phyloP scores from a whole-genome alignment of 2,797 vertebrate species.

The Peromyscus eremicus region DNA sequence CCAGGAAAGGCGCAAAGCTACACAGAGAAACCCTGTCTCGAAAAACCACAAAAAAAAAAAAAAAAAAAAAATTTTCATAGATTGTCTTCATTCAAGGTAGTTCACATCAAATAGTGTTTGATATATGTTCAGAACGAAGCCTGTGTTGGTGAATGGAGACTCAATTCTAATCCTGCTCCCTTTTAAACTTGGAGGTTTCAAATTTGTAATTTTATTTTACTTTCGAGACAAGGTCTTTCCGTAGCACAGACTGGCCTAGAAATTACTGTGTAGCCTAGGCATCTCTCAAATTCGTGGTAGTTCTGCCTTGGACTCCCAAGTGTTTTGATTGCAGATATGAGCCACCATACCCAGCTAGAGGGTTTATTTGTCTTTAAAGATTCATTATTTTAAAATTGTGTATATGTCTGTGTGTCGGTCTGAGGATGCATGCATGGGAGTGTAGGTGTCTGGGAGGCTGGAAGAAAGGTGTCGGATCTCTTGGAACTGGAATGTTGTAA shows the following conservation, averaged over 20 bases:
- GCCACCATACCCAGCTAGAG: background rate
- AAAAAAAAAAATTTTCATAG: background rate
- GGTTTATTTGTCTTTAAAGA: background rate
- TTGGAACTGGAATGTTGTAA: background rate
- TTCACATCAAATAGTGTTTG: slow-evolving; percentile 21
- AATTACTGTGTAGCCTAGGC: too few species aligned
- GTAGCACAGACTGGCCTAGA: background rate
- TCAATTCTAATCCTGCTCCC: slow-evolving; percentile 33
- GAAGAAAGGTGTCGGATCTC: too few species aligned
- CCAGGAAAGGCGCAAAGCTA: too few species aligned
- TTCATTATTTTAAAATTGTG: background rate
- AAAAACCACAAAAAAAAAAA: too few species aligned
- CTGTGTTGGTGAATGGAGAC: background rate
- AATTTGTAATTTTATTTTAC: background rate
- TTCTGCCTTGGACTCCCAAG: background rate
- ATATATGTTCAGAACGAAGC: slow-evolving; percentile 1
- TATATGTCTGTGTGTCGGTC: background rate
- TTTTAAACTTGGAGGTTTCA: slow-evolving; percentile 53
- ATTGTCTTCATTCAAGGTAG: slow-evolving; percentile 18
- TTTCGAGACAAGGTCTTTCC: background rate
- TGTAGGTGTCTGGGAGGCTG: background rate
- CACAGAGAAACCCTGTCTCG: too few species aligned
- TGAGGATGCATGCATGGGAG: background rate
- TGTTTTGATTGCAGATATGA: background rate
- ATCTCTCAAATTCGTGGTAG: background rate